Evolutionary conservation across 2,797 vertebrate genomes (phyloP).

Genomic region (Spondyliosoma cantharus): DNA sequence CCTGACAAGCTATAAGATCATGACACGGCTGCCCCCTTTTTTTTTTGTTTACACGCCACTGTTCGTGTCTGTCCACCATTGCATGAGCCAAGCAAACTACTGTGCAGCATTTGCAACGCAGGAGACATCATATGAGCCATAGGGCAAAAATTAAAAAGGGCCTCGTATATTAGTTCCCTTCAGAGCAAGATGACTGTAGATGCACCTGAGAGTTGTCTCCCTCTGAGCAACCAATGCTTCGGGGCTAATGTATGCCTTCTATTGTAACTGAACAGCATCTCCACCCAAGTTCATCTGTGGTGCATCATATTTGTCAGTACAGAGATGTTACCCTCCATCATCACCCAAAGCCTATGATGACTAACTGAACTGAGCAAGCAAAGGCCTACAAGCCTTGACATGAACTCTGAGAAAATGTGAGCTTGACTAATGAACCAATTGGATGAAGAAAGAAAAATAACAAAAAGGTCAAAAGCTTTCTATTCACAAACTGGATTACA

Average conservation of each 20-base stretch:
- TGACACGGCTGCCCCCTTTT: background rate
- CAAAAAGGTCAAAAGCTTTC: slow-evolving; percentile 9
- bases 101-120: slow-evolving; percentile 4
- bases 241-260: slow-evolving; percentile 1
- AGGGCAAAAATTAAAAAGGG: slow-evolving; percentile 28
- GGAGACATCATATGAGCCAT: slow-evolving; percentile 39
- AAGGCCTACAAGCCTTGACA: slow-evolving; percentile 16
- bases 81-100: slow-evolving; percentile 19
- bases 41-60: slow-evolving; percentile 1
- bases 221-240: slow-evolving; percentile 17
- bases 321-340: slow-evolving; percentile 12
- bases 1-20: background rate
- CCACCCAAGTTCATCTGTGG: slow-evolving; percentile 15
- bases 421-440: slow-evolving; percentile 12
- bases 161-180: slow-evolving; percentile 54
- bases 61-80: slow-evolving; percentile 5
- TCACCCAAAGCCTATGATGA: slow-evolving; percentile 21
- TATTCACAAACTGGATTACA: slow-evolving; percentile 25
- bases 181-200: slow-evolving; percentile 39
- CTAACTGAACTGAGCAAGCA: slow-evolving; percentile 37
- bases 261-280: slow-evolving; percentile 12
- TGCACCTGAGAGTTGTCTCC: slow-evolving; percentile 52
- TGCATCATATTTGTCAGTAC: slow-evolving; percentile 26
- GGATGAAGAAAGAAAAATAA: background rate
- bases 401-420: slow-evolving; percentile 22